Base-by-base conservation (phyloP, 2,888 invertebrate genomes). In the Apeira syringaria region DNA sequence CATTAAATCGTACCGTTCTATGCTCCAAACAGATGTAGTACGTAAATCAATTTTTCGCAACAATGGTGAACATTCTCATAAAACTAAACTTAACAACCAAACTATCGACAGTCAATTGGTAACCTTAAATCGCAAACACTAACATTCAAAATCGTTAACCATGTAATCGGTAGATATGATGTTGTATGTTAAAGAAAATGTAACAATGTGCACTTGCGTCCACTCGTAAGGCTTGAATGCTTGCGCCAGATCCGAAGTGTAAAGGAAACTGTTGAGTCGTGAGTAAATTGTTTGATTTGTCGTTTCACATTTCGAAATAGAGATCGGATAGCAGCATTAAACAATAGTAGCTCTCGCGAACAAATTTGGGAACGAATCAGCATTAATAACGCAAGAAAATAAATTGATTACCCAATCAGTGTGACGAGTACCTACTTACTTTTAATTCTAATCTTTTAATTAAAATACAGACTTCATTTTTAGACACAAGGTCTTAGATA, bases 21-120 rank as follows among this genome's bases (percentile, higher is more conserved):
- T 61, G 66, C 48, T 55, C 56, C 64, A 64, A 79, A 82, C 79
- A 83, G 82, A 85, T 85, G 84, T 79, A 69, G 72, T 75, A 70
- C 83, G 80, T 87, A 87, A 87, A 87, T 87, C 85, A 87, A 85
- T 87, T 87, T 86, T 86, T 85, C 86, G 86, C 86, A 87, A 87
- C 83, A 85, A 84, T 79, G 62, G 71, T 42, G 43, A 42, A 49
- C 35, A 43, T 18, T 39, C 52, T 50, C 20, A 45, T 18, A 38
- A 13, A 15, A 45, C 50, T 52, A 34, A 49, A 5, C 49, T 1
- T 50, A 72, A 57, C 47, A 34, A 3, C 17, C 17, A 10, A 3
- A 1, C 3, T 3, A 1, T 6, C 1, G 10, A 11, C 34, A 56
- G 29, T 18, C 7, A 1, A 63, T 57, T 47, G 22, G 22, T 8